Base-by-base conservation (phyloP, 1,140 invertebrate species). In the Bicyclus anynana region DNA sequence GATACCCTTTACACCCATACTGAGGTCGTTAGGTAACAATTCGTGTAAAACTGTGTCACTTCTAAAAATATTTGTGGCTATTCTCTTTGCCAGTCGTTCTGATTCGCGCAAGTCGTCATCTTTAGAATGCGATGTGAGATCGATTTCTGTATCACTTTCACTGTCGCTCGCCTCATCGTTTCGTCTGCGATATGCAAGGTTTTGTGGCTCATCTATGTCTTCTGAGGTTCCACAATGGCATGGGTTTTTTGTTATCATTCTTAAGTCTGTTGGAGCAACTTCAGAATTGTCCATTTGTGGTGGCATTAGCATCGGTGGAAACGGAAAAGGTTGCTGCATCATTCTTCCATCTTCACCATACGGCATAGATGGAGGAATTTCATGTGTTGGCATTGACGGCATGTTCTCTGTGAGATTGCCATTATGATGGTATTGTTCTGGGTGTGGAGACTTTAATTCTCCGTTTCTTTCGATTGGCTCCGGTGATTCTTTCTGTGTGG, bases 101-200 rank as follows among this genome's bases (percentile, higher is more conserved):
- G 85, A 87, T 60, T 88, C 84, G n/a, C 83, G 74, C 12, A 87
- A 57, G 58, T 85, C 77, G 13, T 90, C 89, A 23, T 89, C 89
- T 66, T 88, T 89, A 1, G 84, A 86, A 57, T 90, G 86, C 9
- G 89, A 90, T 0, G 89, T 90, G 0, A 90, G 72, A 79, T 90
- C 87, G 26, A 90, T 90, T 73, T 90, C 89, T 1, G 89, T 74
- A 55, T 89, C 89, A 53, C 80, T 87, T 46, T 89, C 89, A 42
- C 86, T 87, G 37, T 88, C 82, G 21, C 74, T 77, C 0, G 79
- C 77, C 49, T 75, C 78, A 2, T 84, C 76, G 7, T 62, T 65
- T 59, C 80, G 63, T 16, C 71, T 70, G 46, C 76, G 69, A 26
- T 84, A 84, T 1, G 80, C 83, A 35, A 82, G 55, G 40, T 84